Conservation (phyloP, 2,113 vertebrate species). For the Brachyhypopomus occidentalis region DNA sequence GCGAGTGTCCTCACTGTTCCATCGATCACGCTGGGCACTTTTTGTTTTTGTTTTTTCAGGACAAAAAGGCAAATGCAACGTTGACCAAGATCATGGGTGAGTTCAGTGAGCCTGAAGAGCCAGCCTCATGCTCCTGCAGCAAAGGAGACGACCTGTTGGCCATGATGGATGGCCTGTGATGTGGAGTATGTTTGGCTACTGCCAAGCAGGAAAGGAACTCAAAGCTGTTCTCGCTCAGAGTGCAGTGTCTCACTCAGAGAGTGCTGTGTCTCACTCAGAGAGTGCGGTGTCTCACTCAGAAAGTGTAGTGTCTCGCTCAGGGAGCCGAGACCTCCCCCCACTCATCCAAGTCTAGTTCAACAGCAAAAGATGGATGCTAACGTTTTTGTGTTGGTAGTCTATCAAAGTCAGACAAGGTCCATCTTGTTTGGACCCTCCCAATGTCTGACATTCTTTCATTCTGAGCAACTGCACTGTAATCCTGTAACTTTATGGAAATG, state of each 20-base stretch:
- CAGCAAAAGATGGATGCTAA: constrained; percentile 23
- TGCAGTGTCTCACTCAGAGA: constrained; percentile 6
- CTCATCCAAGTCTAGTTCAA: no score
- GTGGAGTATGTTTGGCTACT: background rate
- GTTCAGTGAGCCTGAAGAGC: constrained; percentile 76
- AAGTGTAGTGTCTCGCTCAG: constrained; percentile 30
- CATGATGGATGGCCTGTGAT: constrained; percentile 92
- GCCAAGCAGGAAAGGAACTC: constrained; percentile 21
- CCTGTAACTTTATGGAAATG: background rate
- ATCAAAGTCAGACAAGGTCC: constrained; percentile 16
- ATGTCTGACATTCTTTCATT: background rate
- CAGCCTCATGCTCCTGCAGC: constrained; percentile 68
- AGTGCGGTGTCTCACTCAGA: background rate
- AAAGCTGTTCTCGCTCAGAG: constrained; percentile 16
- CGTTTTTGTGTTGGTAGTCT: constrained; percentile 27
- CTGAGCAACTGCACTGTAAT: constrained; percentile 9
- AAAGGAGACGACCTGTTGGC: constrained; percentile 93
- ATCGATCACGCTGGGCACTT: constrained; percentile 49
- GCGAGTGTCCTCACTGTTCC: constrained; percentile 24
- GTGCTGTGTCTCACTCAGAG: constrained; percentile 33
- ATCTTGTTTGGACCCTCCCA: constrained; percentile 5
- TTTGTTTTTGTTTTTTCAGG: constrained; percentile 79
- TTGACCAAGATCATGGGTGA: constrained; percentile 91
- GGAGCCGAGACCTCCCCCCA: constrained; percentile 21
- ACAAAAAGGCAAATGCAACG: constrained; percentile 81